Conservation (phyloP, 2,113 vertebrate species). For the Carettochelys insculpta region DNA sequence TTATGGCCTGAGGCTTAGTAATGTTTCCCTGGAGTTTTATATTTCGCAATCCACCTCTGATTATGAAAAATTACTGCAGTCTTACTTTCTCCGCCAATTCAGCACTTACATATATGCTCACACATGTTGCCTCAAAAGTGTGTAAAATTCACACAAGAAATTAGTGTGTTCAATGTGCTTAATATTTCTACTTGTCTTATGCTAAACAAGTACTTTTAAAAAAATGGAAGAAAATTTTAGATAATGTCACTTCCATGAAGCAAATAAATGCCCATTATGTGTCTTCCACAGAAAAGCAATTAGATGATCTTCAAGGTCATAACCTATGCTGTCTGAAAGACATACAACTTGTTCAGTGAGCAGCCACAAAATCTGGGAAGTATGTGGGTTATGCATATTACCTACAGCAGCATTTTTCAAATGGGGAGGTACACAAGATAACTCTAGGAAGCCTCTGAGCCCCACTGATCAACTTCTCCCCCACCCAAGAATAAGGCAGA, state of each 20-base stretch:
- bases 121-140: not conserved
- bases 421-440: too few relatives aligned
- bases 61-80: not conserved
- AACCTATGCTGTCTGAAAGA: not conserved
- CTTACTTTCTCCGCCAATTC: not conserved
- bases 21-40: not conserved
- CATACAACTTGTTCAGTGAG: rapidly evolving
- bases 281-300: rapidly evolving
- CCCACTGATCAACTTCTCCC: too few relatives aligned
- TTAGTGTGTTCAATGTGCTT: not conserved
- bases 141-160: not conserved
- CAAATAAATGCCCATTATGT: rapidly evolving
- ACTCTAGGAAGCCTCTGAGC: too few relatives aligned
- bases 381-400: too few relatives aligned
- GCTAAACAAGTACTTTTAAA: not conserved
- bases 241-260: rapidly evolving
- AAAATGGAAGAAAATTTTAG: not conserved
- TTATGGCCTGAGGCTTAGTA: rapidly evolving
- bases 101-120: not conserved
- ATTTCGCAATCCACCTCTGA: not conserved
- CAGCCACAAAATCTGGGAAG: not conserved
- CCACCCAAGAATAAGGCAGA: too few relatives aligned
- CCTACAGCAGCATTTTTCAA: too few relatives aligned
- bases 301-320: not conserved
- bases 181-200: not conserved